Percentiles rank a stretch among this genome's conserved stretches.
These are phyloP conservation scores for Spodoptera litura DNA, from an alignment of 1,140 invertebrate genomes.

Conservation along the genomic window DNA sequence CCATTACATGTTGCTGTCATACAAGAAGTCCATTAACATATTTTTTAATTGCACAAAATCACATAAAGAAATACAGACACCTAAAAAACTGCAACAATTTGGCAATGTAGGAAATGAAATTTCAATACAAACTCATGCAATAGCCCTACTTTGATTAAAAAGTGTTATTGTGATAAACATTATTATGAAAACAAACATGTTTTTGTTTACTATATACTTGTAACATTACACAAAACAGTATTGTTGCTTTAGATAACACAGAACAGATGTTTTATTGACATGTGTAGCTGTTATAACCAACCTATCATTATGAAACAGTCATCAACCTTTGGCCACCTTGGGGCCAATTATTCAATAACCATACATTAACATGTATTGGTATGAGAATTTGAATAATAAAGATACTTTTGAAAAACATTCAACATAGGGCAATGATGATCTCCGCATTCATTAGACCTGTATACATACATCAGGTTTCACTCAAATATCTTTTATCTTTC, in stretches of 20 bases:
- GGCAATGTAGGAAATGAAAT: constrained; percentile 5
- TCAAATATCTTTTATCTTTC: too few species aligned
- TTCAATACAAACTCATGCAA: background rate
- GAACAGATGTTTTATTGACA: background rate
- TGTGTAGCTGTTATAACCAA: background rate
- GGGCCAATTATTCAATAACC: too few species aligned
- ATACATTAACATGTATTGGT: too few species aligned
- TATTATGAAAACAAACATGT: background rate
- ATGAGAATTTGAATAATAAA: too few species aligned
- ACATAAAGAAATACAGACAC: background rate
- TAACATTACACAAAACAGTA: background rate
- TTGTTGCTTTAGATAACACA: constrained; percentile 5
- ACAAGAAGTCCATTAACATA: background rate
- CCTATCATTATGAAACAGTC: constrained; percentile 6
- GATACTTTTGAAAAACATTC: too few species aligned
- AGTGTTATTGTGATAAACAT: background rate
- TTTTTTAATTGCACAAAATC: background rate
- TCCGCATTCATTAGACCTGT: too few species aligned
- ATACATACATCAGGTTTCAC: too few species aligned
- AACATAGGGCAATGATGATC: too few species aligned
- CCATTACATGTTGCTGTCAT: background rate
- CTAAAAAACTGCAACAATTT: background rate
- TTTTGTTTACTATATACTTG: background rate
- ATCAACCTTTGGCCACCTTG: constrained; percentile 3
- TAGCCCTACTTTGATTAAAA: background rate